A percentile compares a stretch with the other conserved stretches of the same genome.
phyloP scores from a whole-genome alignment of 2,113 vertebrate species.

The Elgaria multicarinata region DNA sequence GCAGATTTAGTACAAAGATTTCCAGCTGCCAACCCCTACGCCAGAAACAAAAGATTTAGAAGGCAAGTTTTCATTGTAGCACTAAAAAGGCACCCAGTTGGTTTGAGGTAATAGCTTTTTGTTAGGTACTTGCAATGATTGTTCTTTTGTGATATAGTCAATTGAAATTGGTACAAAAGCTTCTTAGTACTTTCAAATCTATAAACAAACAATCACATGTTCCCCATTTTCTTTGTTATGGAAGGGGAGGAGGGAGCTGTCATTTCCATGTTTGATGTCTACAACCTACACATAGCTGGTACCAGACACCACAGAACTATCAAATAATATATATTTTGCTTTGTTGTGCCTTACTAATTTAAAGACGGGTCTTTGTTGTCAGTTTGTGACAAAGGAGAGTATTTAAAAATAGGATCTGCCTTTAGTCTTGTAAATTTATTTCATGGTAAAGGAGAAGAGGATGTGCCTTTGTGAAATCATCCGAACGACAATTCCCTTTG shows the following conservation, averaged over 20 bases:
- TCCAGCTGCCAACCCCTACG: background rate
- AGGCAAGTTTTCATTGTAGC: background rate
- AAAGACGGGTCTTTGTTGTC: conserved; percentile 64
- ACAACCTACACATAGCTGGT: conserved; percentile 61
- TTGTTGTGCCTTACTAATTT: conserved; percentile 57
- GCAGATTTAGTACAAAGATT: background rate
- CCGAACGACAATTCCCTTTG: conserved; percentile 39
- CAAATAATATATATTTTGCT: conserved; percentile 40
- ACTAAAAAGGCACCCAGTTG: background rate
- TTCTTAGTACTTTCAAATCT: conserved; percentile 71
- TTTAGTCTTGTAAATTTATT: conserved; percentile 37
- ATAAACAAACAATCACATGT: conserved; percentile 74
- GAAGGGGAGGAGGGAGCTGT: conserved; percentile 60
- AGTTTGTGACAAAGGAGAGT: conserved; percentile 52
- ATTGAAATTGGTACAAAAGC: conserved; percentile 62
- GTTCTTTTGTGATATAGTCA: conserved; percentile 73
- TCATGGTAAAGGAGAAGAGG: conserved; percentile 12
- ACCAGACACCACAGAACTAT: conserved; percentile 56
- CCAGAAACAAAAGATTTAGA: background rate
- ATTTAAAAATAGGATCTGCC: conserved; percentile 55
- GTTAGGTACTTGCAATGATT: conserved; percentile 66
- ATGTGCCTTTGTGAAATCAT: conserved; percentile 40
- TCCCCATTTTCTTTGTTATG: conserved; percentile 64
- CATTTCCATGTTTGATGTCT: conserved; percentile 66
- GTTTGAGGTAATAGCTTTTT: conserved; percentile 55